A percentile compares a stretch with the other conserved stretches of the same genome.
Evolutionary conservation across 2,888 invertebrate species (phyloP).

Genomic region (Xanthorhoe spadicearia): DNA sequence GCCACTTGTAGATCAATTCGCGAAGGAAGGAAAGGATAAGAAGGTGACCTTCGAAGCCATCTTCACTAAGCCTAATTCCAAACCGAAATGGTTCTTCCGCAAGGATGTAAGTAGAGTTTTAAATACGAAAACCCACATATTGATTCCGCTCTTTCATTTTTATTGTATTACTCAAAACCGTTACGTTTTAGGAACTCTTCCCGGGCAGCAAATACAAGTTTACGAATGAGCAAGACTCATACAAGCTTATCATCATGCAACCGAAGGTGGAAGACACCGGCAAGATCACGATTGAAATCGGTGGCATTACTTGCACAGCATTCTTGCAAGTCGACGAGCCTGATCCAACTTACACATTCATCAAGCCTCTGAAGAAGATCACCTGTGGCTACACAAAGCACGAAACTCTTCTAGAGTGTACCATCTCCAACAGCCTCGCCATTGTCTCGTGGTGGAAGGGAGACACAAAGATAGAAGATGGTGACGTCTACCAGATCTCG

Average conservation of each 20-base stretch:
- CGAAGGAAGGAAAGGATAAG: slow-evolving; percentile 98
- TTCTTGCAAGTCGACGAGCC: slow-evolving; percentile 98
- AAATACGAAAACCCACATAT: background rate
- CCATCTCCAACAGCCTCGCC: slow-evolving; percentile 96
- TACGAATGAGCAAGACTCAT: slow-evolving; percentile 95
- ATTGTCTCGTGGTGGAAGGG: slow-evolving; percentile 97
- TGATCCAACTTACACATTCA: slow-evolving; percentile 96
- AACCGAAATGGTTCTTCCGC: slow-evolving; percentile 96
- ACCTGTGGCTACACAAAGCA: slow-evolving; percentile 95
- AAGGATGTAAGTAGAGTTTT: slow-evolving; percentile 93
- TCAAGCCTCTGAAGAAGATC: slow-evolving; percentile 94
- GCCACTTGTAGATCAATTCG: slow-evolving; percentile 96
- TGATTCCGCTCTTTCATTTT: background rate
- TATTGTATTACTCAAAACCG: background rate
- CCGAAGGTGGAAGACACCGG: slow-evolving; percentile 99
- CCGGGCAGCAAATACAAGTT: slow-evolving; percentile 98
- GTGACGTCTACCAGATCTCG: slow-evolving; percentile 93
- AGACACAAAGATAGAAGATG: slow-evolving; percentile 91
- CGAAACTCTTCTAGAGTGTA: slow-evolving; percentile 96
- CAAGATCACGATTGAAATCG: slow-evolving; percentile 97
- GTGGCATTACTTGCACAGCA: slow-evolving; percentile 93
- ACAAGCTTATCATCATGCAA: slow-evolving; percentile 94
- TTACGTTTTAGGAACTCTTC: slow-evolving; percentile 92
- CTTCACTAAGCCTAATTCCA: slow-evolving; percentile 98
- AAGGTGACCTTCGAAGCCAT: slow-evolving; percentile 96